Base-by-base conservation (phyloP, 2,888 invertebrate genomes). In the Hemithea aestivaria region DNA sequence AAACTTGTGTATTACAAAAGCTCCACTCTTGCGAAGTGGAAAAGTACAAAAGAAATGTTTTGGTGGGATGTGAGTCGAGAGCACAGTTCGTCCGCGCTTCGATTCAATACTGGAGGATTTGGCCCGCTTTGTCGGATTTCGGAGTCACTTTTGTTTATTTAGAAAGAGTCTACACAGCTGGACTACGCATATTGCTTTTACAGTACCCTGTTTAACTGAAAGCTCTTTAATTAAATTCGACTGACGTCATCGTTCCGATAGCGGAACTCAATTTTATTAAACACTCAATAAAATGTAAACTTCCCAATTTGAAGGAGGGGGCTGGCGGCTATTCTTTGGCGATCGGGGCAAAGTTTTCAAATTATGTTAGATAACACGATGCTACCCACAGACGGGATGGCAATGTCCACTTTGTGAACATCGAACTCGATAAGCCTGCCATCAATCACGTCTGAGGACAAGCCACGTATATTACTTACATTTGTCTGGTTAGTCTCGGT, bases 1-100 rank as follows among this genome's bases (percentile, higher is more conserved):
- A 16, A 16, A 16, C 3, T 16, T 16, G 16, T 16, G 16, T 16
- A 5, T 45, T 48, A 40, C 33, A 38, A 38, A 46, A 48, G 50
- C 52, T 47, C 45, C 42, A 51, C 47, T 42, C 41, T 57, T 51
- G 41, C 43, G 43, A 45, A 48, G 40, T 40, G 46, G 45, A 35
- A 50, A 50, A 10, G 25, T 12, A 24, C 6, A 30, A 40, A 40
- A 49, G 46, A 56, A 55, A 59, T 58, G 55, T 51, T 31, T 45
- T 33, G 22, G 7, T 20, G 38, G 41, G 42, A 45, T 51, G 50
- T 56, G 51, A 50, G 35, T 37, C 16, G 28, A 33, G 45, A 49
- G 46, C 48, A 49, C 49, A 53, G 54, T 56, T 12, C 11, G 53
- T 49, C 46, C 49, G 42, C 44, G 28, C 44, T 50, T 57, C 51